A percentile compares a stretch with the other conserved stretches of the same genome.
Conservation (phyloP, 2,113 vertebrate species). For the Scophthalmus maximus region DNA sequence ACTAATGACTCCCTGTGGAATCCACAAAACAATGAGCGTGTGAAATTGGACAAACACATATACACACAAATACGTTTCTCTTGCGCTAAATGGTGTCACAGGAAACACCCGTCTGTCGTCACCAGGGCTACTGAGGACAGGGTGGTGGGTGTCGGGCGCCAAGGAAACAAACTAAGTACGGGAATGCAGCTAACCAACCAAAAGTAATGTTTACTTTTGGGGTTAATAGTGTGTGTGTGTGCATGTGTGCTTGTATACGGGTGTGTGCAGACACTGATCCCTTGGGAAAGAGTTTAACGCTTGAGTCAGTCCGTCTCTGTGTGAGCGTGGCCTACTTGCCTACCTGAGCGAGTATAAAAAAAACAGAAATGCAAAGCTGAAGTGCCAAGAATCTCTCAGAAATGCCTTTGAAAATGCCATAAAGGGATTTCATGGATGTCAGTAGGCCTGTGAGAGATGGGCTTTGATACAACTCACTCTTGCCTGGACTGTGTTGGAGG, state of each 20-base stretch:
- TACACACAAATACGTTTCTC: slow-evolving; percentile 16
- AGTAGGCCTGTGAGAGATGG: slow-evolving; percentile 70
- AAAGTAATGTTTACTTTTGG: slow-evolving; percentile 61
- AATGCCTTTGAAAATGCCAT: slow-evolving; percentile 77
- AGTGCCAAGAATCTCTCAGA: slow-evolving; percentile 72
- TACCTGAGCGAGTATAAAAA: slow-evolving; percentile 60
- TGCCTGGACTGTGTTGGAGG: slow-evolving; percentile 71
- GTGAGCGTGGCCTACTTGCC: slow-evolving; percentile 24
- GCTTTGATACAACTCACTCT: slow-evolving; percentile 82
- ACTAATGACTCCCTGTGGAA: slow-evolving; percentile 20
- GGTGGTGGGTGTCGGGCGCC: slow-evolving; percentile 53
- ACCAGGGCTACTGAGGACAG: slow-evolving; percentile 49
- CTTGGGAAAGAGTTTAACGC: slow-evolving; percentile 46
- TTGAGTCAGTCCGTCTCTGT: slow-evolving; percentile 25
- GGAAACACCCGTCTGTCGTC: slow-evolving; percentile 49
- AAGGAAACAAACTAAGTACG: slow-evolving; percentile 66
- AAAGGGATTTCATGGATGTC: slow-evolving; percentile 84
- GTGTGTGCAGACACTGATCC: slow-evolving; percentile 40
- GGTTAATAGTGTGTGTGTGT: slow-evolving; percentile 68
- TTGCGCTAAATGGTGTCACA: slow-evolving; percentile 33
- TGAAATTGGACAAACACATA: neutral
- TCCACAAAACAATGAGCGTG: neutral
- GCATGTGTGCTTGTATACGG: slow-evolving; percentile 30
- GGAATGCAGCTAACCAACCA: slow-evolving; percentile 48
- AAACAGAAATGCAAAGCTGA: slow-evolving; percentile 61